Evolutionary conservation across 2,797 vertebrate species (phyloP).

Genomic region (Meriones psammophilus): DNA sequence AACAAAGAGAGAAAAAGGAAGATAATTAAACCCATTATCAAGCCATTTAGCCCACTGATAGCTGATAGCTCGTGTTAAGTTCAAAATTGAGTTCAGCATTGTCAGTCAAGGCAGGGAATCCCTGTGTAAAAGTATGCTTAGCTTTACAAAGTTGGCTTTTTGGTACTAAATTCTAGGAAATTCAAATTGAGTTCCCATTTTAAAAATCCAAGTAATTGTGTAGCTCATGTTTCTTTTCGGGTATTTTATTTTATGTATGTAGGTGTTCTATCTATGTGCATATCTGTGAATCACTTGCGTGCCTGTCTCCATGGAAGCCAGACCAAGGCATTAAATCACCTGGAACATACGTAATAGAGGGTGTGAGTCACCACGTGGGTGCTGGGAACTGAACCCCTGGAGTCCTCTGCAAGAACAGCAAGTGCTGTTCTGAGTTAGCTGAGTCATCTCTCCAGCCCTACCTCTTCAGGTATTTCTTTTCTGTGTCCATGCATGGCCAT

Average conservation of each 20-base stretch:
- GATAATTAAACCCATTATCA: neutral
- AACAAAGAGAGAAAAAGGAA: constrained; percentile 36
- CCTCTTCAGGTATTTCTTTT: neutral
- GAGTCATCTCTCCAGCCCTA: neutral
- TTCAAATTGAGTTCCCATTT: neutral
- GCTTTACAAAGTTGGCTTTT: constrained; percentile 21
- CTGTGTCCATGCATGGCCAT: neutral
- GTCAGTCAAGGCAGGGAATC: neutral
- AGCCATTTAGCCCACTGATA: neutral
- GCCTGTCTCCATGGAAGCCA: neutral
- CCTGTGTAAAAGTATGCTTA: neutral
- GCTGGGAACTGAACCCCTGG: neutral
- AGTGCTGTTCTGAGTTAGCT: neutral
- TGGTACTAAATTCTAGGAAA: constrained; percentile 15
- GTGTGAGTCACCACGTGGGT: neutral
- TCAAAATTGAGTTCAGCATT: constrained; percentile 24
- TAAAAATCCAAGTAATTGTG: constrained; percentile 23
- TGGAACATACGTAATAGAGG: neutral
- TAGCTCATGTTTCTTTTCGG: neutral
- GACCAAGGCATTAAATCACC: neutral
- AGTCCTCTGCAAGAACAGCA: neutral
- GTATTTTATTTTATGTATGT: neutral
- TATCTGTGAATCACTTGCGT: neutral
- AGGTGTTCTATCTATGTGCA: neutral
- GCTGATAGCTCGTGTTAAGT: neutral